Conservation (phyloP, 2,888 invertebrate genomes). For the Pherbina coryleti region DNA sequence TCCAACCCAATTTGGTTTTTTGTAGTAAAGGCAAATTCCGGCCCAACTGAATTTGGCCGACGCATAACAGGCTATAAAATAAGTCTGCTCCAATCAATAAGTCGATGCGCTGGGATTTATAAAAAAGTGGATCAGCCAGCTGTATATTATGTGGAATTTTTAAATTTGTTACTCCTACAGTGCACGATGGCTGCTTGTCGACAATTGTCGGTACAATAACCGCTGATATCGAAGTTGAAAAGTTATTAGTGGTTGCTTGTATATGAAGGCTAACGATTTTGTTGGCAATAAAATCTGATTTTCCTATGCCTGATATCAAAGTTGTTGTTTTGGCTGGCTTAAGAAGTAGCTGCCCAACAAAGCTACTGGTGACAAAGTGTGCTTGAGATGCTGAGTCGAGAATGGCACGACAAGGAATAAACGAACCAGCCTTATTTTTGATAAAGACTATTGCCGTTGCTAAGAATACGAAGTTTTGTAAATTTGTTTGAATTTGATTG, state of each 20-base stretch:
- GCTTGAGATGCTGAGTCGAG: slow-evolving; percentile 38
- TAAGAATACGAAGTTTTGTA: slow-evolving; percentile 9
- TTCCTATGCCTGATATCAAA: too few species aligned
- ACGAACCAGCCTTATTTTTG: slow-evolving; percentile 40
- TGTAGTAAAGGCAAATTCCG: slow-evolving; percentile 23
- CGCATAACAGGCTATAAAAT: neutral
- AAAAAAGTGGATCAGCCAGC: neutral
- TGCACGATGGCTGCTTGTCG: neutral
- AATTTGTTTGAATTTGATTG: too few species aligned
- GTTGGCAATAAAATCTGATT: neutral
- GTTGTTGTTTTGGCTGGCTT: too few species aligned
- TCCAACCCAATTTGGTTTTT: slow-evolving; percentile 13
- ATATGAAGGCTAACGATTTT: neutral
- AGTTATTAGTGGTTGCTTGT: neutral
- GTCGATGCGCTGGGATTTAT: neutral
- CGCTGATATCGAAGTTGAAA: neutral
- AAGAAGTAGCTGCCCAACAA: too few species aligned
- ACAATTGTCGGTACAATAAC: neutral
- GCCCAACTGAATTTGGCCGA: neutral
- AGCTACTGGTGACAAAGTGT: slow-evolving; percentile 18
- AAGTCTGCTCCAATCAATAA: neutral
- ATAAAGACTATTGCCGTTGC: slow-evolving; percentile 40
- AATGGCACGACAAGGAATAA: slow-evolving; percentile 39
- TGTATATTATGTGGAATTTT: neutral
- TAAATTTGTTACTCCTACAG: neutral